Conservation (phyloP, 2,888 invertebrate species). For the Himalopsyche tibetana region DNA sequence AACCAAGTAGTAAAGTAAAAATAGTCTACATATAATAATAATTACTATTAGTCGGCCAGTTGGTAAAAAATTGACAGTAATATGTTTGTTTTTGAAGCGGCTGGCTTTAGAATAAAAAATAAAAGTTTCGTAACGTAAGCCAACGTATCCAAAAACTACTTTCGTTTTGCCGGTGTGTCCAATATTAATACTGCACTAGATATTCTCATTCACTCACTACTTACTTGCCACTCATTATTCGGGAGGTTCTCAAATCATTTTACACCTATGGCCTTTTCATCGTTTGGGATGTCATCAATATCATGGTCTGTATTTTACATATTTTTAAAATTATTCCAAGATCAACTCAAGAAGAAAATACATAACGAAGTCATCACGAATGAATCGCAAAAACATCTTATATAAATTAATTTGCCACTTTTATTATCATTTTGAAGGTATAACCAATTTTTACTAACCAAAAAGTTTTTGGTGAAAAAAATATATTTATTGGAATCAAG, state of each 20-base stretch:
- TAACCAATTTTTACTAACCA: too few species aligned
- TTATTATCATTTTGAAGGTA: too few species aligned
- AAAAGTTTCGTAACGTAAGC: slow-evolving; percentile 9
- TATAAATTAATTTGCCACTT: too few species aligned
- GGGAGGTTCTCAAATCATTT: not conserved
- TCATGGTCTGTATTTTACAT: too few species aligned
- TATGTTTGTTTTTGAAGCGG: slow-evolving; percentile 34
- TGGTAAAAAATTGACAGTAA: slow-evolving; percentile 30
- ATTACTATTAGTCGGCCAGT: slow-evolving; percentile 26
- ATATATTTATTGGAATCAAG: too few species aligned
- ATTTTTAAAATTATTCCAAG: too few species aligned
- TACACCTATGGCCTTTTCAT: not conserved
- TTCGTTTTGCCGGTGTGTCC: slow-evolving; percentile 16
- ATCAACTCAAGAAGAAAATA: too few species aligned
- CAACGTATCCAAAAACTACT: slow-evolving; percentile 2
- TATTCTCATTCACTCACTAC: not conserved
- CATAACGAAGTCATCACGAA: too few species aligned
- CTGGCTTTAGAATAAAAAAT: not conserved
- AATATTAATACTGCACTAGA: slow-evolving; percentile 30
- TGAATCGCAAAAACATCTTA: too few species aligned
- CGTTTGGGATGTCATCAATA: too few species aligned
- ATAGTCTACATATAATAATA: slow-evolving; percentile 26
- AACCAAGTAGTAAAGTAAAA: slow-evolving; percentile 24
- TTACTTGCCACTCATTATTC: not conserved
- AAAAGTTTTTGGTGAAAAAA: too few species aligned